Evolutionary conservation across 2,113 vertebrate species (phyloP).

Genomic region (Leiothrix lutea): DNA sequence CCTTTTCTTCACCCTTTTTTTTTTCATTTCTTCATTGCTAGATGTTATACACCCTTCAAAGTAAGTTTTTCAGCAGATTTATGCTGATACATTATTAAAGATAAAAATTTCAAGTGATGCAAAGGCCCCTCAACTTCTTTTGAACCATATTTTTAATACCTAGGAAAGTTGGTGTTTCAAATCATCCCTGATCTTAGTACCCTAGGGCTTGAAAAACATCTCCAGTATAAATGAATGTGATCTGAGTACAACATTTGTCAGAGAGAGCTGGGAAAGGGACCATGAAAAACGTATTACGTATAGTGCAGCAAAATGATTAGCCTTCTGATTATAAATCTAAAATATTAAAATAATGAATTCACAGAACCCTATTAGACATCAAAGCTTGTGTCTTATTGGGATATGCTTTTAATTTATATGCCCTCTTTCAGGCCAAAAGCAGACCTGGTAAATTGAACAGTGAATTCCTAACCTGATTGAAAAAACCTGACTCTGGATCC

Average conservation of each 20-base stretch:
- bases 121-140: constrained; percentile 47
- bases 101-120: constrained; percentile 51
- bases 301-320: constrained; percentile 12
- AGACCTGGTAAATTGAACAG: constrained; percentile 60
- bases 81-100: constrained; percentile 23
- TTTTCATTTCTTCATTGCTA: not conserved
- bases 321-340: constrained; percentile 60
- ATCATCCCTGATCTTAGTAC: constrained; percentile 38
- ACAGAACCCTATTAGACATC: constrained; percentile 56
- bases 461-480: constrained; percentile 42
- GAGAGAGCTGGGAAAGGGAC: constrained; percentile 29
- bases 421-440: constrained; percentile 10
- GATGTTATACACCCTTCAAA: not conserved
- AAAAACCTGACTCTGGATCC: constrained; percentile 38
- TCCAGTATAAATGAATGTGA: constrained; percentile 49
- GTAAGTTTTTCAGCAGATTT: not conserved
- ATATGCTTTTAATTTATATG: constrained; percentile 63
- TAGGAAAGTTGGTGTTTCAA: constrained; percentile 60
- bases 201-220: constrained; percentile 19
- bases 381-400: constrained; percentile 53
- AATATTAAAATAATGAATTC: constrained; percentile 60
- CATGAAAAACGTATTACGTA: constrained; percentile 44
- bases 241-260: constrained; percentile 44
- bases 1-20: not conserved
- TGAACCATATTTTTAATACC: constrained; percentile 68